Evolutionary conservation across 1,140 invertebrate species (phyloP), one percentile per base, ranked within the genome.

Genomic region (Belonocnema kinseyi): DNA sequence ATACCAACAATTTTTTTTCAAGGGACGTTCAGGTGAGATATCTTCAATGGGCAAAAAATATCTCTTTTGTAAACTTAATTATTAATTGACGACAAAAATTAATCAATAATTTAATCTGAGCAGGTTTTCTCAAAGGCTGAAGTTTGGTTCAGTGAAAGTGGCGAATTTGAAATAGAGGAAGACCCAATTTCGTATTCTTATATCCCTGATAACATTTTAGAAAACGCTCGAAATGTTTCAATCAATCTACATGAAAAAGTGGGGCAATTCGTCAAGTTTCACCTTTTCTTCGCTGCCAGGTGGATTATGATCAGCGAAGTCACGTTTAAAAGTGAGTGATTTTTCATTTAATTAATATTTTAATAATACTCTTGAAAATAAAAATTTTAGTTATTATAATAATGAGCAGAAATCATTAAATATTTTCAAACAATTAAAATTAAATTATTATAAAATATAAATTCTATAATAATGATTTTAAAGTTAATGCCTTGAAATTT

Each of bases 301-400:
- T 96, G 96, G 96, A 94, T 97, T 77, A 93, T 97, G 89, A 93
- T 97, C 56, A 95, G 95, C 85, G 96, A 97, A 91, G 93, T 97
- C 11, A 92, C 92, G 50, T 95, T 95, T 84, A 92, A 94, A 66
- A 94, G 94, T 95, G 85, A 93, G 91, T 88, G 21, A 26, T 26
- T 26, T 26, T 26, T 26, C 1, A 26, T 26, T 26, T 2, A 26
- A 26, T 26, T 26, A 26, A 26, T 26, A 26, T 26, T 26, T 26
- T 26, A 26, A 3, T 26, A 26, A 26, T 26, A 26, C 1, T 26
- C 1, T 26, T 26, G 3, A 26, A 26, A 26, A 26, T 26, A 2
- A 26, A 26, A 26, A 26, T 26, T 26, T 2, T 26, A 2, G 1
- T 26, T 26, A 26, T 26, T 26, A 3, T 26, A 26, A 26, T 26